phyloP scores from a whole-genome alignment of 2,888 invertebrate genomes.

The Sceliomorpha sp. region DNA sequence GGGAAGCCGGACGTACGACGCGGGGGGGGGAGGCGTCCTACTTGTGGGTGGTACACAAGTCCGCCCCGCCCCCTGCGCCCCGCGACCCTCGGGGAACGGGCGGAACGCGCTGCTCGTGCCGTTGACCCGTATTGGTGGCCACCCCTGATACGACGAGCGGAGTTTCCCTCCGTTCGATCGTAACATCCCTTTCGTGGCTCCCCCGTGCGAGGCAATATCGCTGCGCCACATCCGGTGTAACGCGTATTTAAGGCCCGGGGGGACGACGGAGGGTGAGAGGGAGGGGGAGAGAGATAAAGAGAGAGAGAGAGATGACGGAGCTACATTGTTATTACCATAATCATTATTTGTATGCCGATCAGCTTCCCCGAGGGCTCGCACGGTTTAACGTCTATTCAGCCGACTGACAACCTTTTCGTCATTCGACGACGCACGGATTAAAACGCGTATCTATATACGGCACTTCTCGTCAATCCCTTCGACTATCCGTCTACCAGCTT shows the following conservation, averaged over 20 bases:
- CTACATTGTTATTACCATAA: slow-evolving; percentile 62
- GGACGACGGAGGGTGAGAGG: too few species aligned
- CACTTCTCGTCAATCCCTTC: slow-evolving; percentile 33
- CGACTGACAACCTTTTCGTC: slow-evolving; percentile 25
- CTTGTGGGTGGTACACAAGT: too few species aligned
- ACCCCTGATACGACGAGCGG: slow-evolving; percentile 5
- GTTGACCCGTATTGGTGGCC: slow-evolving; percentile 14
- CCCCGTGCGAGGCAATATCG: slow-evolving; percentile 64
- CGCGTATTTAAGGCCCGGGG: slow-evolving; percentile 49
- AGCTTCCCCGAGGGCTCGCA: slow-evolving; percentile 45
- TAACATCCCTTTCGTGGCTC: slow-evolving; percentile 59
- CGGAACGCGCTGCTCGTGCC: slow-evolving; percentile 30
- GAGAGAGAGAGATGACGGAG: too few species aligned
- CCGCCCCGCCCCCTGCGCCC: too few species aligned
- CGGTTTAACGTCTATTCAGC: slow-evolving; percentile 43
- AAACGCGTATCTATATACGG: too few species aligned
- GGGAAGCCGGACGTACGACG: too few species aligned
- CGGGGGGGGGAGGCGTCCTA: too few species aligned
- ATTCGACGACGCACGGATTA: slow-evolving; percentile 22
- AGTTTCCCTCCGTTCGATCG: slow-evolving; percentile 23
- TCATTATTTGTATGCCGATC: slow-evolving; percentile 62
- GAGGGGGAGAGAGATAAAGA: too few species aligned
- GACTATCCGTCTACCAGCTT: slow-evolving; percentile 14
- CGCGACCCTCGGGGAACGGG: slow-evolving; percentile 14
- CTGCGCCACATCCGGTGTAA: slow-evolving; percentile 66